phyloP scores from a whole-genome alignment of 2,113 vertebrate species.

The Cyanistes caeruleus region DNA sequence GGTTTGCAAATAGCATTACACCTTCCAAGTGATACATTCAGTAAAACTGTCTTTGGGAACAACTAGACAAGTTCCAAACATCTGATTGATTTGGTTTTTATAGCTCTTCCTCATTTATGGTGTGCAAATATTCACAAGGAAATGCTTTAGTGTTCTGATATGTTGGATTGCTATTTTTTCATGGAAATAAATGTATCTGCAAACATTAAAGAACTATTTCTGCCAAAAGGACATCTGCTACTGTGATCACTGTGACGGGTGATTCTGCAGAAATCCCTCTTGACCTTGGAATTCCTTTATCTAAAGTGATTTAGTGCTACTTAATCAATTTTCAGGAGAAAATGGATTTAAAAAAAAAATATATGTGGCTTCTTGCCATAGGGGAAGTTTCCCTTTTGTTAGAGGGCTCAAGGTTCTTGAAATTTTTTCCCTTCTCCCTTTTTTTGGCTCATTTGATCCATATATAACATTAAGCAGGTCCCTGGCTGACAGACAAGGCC shows the following conservation, averaged over 20 bases:
- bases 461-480: conserved; percentile 74
- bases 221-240: neutral
- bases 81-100: neutral
- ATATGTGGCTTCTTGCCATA: neutral
- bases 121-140: neutral
- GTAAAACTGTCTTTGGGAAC: neutral
- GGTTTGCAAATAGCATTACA: neutral
- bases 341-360: conserved; percentile 18
- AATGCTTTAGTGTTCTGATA: neutral
- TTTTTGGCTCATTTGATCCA: conserved; percentile 76
- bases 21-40: neutral
- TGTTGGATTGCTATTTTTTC: neutral
- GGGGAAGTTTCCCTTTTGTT: conserved; percentile 11
- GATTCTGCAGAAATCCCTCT: neutral
- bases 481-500: conserved; percentile 70
- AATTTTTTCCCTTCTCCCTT: neutral
- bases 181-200: neutral
- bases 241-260: neutral
- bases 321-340: conserved; percentile 47
- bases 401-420: conserved; percentile 22
- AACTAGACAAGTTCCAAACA: neutral
- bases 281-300: conserved; percentile 41
- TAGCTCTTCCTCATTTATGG: neutral
- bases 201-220: neutral
- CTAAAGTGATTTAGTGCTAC: neutral